Conservation (phyloP, 30 jellyfish, hydroid and myxozoan genomes). For the Sanderia malayensis region DNA sequence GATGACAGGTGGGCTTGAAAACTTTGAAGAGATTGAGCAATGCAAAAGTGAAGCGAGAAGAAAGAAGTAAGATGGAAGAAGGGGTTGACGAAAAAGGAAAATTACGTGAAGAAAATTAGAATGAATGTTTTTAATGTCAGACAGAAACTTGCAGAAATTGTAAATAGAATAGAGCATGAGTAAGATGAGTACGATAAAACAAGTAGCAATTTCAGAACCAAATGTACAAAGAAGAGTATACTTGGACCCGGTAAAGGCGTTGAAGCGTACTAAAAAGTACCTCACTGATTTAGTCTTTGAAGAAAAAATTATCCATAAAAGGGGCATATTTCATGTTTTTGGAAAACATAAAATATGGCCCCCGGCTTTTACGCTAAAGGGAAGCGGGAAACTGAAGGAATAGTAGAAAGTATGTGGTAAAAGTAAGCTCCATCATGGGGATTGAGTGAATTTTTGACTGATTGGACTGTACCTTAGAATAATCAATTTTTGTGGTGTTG, state of each 20-base stretch:
- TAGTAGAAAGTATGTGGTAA: no score
- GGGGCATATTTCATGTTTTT: neutral
- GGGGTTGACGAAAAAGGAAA: no score
- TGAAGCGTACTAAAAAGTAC: no score
- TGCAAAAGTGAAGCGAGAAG: neutral
- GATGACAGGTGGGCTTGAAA: neutral
- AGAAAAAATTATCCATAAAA: neutral
- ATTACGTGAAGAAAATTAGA: no score
- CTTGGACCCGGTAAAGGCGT: no score
- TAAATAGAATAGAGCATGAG: no score
- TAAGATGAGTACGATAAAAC: no score
- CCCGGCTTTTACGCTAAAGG: neutral
- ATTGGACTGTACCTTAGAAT: slow-evolving; percentile 54
- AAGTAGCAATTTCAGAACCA: no score
- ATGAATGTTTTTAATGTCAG: no score
- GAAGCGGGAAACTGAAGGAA: neutral
- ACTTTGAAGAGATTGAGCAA: neutral
- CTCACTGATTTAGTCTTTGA: no score
- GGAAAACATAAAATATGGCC: neutral
- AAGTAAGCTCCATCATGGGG: neutral
- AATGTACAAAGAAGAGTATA: no score
- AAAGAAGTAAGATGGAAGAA: neutral
- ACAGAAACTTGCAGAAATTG: no score
- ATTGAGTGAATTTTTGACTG: neutral
- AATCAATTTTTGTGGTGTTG: slow-evolving; percentile 92